Base-by-base conservation (phyloP, 2,888 invertebrate genomes). In the Dynastes hyllus region DNA sequence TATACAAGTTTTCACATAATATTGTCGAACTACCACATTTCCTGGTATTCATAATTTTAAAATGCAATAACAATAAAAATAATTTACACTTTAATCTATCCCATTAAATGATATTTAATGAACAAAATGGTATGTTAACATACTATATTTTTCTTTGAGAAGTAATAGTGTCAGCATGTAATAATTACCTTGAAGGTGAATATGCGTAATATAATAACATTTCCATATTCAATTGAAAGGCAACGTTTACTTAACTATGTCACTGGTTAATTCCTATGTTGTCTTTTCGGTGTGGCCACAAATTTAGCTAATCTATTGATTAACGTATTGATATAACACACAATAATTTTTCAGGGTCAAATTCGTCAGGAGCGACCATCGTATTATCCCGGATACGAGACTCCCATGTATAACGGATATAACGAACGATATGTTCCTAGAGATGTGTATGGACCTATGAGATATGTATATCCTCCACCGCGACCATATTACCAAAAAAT, bases 401-500 rank as follows among this genome's bases (percentile, higher is more conserved):
- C 40, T 27, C 73, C 61, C 13, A 50, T 61, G 27, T 75, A 75
- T 55, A 75, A 75, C 1, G 61, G 61, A 32, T 75, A 63, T 22
- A 40, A 29, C 27, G 6, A 61, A 6, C 32, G 73, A 45, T 75
- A 75, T 61, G 11, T 29, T 51, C 51, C 66, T 45, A 40, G 69
- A 27, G 61, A 61, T n/a, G 55, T 45, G 61, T 75, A 63, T 37
- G 61, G 16, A 5, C 45, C 73, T 11, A 11, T 45, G 40, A 55
- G 55, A 9, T 55, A 55, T 6, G 13, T 16, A 27, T 75, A 50
- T 50, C 61, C 55, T 61, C 61, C 40, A 45, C 61, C 61, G 45
- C 73, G 61, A n/a, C 73, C 61, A 5, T 75, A 75, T 75, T 75
- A 75, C 37, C 73, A 75, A 27, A 61, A 63, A 29, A 22, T 75